These are phyloP conservation scores for Arctocebus calabarensis DNA, from an alignment of 2,797 vertebrate genomes.

Conservation along the genomic window DNA sequence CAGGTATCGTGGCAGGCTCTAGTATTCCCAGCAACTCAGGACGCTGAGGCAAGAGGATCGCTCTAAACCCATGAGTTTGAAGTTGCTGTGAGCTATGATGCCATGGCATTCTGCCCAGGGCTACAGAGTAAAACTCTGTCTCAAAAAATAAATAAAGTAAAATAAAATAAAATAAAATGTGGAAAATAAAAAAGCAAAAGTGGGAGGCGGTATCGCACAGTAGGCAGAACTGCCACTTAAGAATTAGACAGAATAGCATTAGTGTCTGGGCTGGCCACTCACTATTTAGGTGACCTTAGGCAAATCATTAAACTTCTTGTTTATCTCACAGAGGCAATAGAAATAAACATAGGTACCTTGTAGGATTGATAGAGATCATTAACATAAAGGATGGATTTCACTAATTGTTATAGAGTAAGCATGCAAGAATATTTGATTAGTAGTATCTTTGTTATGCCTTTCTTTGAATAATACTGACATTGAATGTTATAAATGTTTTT, in stretches of 20 bases:
- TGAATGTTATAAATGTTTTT: constrained; percentile 30
- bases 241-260: background rate
- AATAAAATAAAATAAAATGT: background rate
- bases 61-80: too few species aligned
- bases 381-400: constrained; percentile 12
- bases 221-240: background rate
- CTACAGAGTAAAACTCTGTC: too few species aligned
- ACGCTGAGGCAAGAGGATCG: too few species aligned
- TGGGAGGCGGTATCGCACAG: background rate
- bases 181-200: background rate
- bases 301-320: background rate
- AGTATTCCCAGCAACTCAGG: too few species aligned
- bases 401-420: background rate
- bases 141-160: too few species aligned
- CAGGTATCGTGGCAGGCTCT: too few species aligned
- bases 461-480: constrained; percentile 40
- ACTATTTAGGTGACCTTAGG: background rate
- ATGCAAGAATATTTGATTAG: background rate
- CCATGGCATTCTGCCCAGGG: too few species aligned
- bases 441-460: constrained; percentile 11
- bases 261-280: background rate
- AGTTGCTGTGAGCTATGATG: too few species aligned
- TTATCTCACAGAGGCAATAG: constrained; percentile 21
- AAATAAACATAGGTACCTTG: background rate
- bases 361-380: background rate